Evolutionary conservation across 2,797 vertebrate genomes (phyloP).

Genomic region (Channallabes apus): DNA sequence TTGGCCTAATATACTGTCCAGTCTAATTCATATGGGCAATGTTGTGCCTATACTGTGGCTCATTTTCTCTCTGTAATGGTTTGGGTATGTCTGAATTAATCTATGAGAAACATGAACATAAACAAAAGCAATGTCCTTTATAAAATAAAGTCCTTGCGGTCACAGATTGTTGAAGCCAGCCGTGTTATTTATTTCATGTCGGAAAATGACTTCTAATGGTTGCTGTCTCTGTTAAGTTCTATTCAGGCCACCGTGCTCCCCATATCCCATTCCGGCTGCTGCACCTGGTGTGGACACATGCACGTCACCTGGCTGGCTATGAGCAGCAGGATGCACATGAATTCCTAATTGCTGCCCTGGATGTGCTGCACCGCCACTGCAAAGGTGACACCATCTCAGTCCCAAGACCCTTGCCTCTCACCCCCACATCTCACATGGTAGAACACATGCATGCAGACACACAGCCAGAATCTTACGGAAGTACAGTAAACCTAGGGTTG

Average conservation of each 20-base stretch:
- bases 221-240: constrained; percentile 77
- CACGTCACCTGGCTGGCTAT: constrained; percentile 96
- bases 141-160: no score
- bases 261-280: constrained; percentile 99
- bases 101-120: no score
- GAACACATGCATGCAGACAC: neutral
- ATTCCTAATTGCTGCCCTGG: constrained; percentile 97
- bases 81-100: no score
- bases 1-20: no score
- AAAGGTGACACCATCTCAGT: constrained; percentile 75
- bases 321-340: constrained; percentile 99
- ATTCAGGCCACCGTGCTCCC: constrained; percentile 97
- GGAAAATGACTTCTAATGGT: neutral
- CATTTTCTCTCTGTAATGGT: neutral
- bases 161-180: no score
- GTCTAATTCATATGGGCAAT: no score
- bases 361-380: constrained; percentile 96
- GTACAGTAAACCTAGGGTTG: neutral
- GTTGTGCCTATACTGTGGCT: no score
- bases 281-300: constrained; percentile 98
- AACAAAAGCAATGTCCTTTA: no score
- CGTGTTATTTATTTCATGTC: no score
- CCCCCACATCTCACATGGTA: no score
- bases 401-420: no score
- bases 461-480: neutral